Evolutionary conservation across 2,888 invertebrate genomes (phyloP).

Genomic region (Anarsia innoxiella): DNA sequence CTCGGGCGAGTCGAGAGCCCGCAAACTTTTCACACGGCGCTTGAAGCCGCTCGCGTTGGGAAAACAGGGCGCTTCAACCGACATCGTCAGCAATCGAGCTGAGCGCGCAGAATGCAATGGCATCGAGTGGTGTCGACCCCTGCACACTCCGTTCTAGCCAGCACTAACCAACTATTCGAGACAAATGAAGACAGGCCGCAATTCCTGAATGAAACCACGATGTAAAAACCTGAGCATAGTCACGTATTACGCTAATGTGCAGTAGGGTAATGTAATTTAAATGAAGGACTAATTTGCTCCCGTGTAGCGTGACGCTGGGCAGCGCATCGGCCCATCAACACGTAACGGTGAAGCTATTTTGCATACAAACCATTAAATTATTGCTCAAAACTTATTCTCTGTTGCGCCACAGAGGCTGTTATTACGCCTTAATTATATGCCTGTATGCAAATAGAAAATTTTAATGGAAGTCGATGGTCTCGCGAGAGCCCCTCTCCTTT

Average conservation of each 20-base stretch:
- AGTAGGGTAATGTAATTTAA: slow-evolving; percentile 66
- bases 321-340: slow-evolving; percentile 68
- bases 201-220: slow-evolving; percentile 36
- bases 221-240: slow-evolving; percentile 44
- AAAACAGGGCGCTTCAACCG: slow-evolving; percentile 37
- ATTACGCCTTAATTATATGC: slow-evolving; percentile 70
- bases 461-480: slow-evolving; percentile 63
- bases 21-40: slow-evolving; percentile 65
- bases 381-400: slow-evolving; percentile 74
- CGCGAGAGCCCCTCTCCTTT: slow-evolving; percentile 45
- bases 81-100: slow-evolving; percentile 22
- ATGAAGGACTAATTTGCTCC: slow-evolving; percentile 70
- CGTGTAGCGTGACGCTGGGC: slow-evolving; percentile 69
- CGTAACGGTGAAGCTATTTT: slow-evolving; percentile 72
- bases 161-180: slow-evolving; percentile 42
- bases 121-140: slow-evolving; percentile 40
- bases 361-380: slow-evolving; percentile 75
- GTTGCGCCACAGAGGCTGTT: slow-evolving; percentile 70
- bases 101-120: slow-evolving; percentile 25
- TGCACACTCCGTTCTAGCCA: background rate
- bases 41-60: slow-evolving; percentile 40
- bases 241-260: slow-evolving; percentile 52
- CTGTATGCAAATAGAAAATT: slow-evolving; percentile 70
- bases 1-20: slow-evolving; percentile 44
- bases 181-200: slow-evolving; percentile 34